phyloP scores from a whole-genome alignment of 2,888 invertebrate species.

The Branchellion lobata region DNA sequence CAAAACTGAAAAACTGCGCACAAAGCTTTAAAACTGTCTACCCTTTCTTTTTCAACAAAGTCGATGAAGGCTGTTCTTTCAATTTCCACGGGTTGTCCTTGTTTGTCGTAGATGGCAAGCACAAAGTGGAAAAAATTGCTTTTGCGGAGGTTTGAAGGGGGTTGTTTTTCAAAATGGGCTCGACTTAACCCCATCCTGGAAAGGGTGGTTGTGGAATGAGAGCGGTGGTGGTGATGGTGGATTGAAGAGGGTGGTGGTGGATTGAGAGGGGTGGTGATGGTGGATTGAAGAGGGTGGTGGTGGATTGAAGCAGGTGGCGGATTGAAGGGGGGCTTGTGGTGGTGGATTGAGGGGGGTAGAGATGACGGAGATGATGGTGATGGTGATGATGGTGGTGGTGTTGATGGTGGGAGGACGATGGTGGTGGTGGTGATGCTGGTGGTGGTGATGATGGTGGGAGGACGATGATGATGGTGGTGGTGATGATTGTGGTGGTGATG shows the following conservation, averaged over 20 bases:
- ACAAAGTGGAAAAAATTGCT: constrained; percentile 99
- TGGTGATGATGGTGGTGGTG: too few relatives aligned
- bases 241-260: not conserved
- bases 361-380: too few relatives aligned
- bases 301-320: too few relatives aligned
- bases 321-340: too few relatives aligned
- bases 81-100: constrained; percentile 96
- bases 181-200: constrained; percentile 72
- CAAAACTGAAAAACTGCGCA: too few relatives aligned
- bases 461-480: too few relatives aligned
- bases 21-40: constrained; percentile 57
- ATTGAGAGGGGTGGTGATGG: too few relatives aligned
- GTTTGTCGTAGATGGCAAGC: constrained; percentile 93
- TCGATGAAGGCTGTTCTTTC: constrained; percentile 97
- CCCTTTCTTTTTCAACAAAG: constrained; percentile 97
- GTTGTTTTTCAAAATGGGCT: constrained; percentile 99
- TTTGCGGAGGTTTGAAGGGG: constrained; percentile 96
- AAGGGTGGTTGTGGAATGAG: not conserved
- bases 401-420: too few relatives aligned
- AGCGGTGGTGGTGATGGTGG: too few relatives aligned
- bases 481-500: too few relatives aligned
- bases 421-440: too few relatives aligned
- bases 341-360: not conserved
- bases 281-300: not conserved
- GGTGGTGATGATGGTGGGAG: too few relatives aligned